phyloP scores from a whole-genome alignment of 2,113 vertebrate species.

The Aphelocoma coerulescens region DNA sequence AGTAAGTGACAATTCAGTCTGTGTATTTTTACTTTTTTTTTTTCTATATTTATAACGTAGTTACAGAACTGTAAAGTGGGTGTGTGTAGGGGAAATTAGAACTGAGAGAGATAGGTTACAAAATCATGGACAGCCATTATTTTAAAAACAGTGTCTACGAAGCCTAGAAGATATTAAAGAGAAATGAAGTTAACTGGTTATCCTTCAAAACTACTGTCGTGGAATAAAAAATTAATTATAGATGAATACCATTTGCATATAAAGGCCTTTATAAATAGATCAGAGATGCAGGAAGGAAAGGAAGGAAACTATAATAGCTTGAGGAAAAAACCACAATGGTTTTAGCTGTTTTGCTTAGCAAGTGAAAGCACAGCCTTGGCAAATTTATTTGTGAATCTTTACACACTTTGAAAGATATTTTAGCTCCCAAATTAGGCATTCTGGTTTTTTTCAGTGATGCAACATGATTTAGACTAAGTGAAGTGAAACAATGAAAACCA shows the following conservation, averaged over 20 bases:
- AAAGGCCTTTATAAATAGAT: conserved; percentile 31
- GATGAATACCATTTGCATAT: neutral
- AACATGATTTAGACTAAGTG: neutral
- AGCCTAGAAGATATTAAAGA: neutral
- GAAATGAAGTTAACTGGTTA: neutral
- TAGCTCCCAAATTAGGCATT: neutral
- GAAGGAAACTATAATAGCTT: neutral
- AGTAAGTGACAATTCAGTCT: neutral
- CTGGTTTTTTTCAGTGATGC: neutral
- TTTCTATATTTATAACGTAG: neutral
- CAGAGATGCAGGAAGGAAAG: neutral
- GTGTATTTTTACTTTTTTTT: neutral
- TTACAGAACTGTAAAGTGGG: neutral
- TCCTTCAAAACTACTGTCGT: conserved; percentile 10
- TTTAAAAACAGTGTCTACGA: neutral
- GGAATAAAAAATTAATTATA: conserved; percentile 29
- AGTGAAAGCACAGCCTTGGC: neutral
- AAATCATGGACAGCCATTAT: neutral
- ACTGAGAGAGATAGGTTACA: neutral
- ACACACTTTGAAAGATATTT: neutral
- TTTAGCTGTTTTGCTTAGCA: neutral
- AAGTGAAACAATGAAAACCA: neutral
- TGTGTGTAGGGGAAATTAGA: neutral
- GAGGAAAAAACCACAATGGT: neutral
- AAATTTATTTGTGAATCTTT: neutral